Evolutionary conservation across 2,113 vertebrate species (phyloP).

Genomic region (Tachysurus vachellii): DNA sequence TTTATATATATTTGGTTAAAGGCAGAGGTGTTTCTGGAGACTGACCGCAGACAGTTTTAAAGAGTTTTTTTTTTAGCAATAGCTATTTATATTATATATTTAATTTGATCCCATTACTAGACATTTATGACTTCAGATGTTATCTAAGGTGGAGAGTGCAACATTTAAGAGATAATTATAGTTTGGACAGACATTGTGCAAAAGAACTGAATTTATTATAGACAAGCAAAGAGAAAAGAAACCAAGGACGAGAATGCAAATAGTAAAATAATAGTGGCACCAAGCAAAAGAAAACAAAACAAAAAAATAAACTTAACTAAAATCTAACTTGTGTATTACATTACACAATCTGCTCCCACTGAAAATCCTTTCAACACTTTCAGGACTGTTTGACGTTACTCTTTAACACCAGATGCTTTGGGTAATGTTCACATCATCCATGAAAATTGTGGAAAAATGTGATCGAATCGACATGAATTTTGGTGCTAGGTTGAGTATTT

Average conservation of each 20-base stretch:
- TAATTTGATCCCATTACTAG: neutral
- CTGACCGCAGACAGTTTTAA: neutral
- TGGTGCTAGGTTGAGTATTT: neutral
- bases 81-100: neutral
- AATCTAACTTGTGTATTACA: too few relatives aligned
- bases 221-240: too few relatives aligned
- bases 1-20: neutral
- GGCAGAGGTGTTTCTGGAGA: neutral
- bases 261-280: too few relatives aligned
- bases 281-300: too few relatives aligned
- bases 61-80: neutral
- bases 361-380: neutral
- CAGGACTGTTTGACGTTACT: neutral
- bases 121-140: neutral
- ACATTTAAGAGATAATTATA: too few relatives aligned
- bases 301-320: too few relatives aligned
- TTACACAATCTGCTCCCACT: neutral
- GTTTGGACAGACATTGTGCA: too few relatives aligned
- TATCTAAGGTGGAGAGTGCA: too few relatives aligned
- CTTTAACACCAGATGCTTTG: neutral
- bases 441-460: neutral
- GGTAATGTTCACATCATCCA: neutral
- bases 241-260: too few relatives aligned
- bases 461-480: neutral
- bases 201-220: too few relatives aligned